A percentile compares a stretch with the other conserved stretches of the same genome.
These are phyloP conservation scores for human (Homo sapiens) DNA, from an alignment of 2,113 vertebrate species.

Conservation along the genomic window DNA sequence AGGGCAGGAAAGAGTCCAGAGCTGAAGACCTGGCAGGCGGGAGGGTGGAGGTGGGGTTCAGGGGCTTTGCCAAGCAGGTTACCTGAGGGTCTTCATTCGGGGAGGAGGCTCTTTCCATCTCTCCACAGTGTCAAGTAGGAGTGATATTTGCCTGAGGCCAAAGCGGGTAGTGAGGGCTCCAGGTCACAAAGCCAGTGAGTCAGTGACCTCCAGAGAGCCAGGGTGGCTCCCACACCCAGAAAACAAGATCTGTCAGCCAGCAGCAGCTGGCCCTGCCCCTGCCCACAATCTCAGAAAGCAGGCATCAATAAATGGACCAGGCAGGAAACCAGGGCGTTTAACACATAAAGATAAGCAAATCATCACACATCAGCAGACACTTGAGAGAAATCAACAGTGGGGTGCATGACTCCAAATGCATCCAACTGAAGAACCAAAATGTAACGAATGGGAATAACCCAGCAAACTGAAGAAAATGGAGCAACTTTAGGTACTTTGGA, in stretches of 20 bases:
- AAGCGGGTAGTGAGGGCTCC: not conserved
- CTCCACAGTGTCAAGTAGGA: rapidly evolving
- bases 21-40: no score
- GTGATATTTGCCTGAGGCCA: not conserved
- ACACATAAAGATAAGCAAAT: not conserved
- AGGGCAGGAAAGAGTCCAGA: rapidly evolving
- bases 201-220: not conserved
- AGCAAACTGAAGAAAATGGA: no score
- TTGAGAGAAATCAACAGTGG: not conserved
- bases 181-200: not conserved
- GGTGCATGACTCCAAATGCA: rapidly evolving
- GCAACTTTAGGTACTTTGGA: rapidly evolving
- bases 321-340: not conserved
- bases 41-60: not conserved
- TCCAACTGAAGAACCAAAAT: rapidly evolving
- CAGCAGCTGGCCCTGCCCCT: not conserved
- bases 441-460: rapidly evolving
- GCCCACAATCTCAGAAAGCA: not conserved
- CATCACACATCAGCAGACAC: no score
- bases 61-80: no score
- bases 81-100: no score
- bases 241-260: not conserved
- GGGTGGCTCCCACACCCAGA: not conserved
- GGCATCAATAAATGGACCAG: rapidly evolving
- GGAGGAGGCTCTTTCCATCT: not conserved